Conservation (phyloP, 2,888 invertebrate genomes). For the Rotaria macrura region DNA sequence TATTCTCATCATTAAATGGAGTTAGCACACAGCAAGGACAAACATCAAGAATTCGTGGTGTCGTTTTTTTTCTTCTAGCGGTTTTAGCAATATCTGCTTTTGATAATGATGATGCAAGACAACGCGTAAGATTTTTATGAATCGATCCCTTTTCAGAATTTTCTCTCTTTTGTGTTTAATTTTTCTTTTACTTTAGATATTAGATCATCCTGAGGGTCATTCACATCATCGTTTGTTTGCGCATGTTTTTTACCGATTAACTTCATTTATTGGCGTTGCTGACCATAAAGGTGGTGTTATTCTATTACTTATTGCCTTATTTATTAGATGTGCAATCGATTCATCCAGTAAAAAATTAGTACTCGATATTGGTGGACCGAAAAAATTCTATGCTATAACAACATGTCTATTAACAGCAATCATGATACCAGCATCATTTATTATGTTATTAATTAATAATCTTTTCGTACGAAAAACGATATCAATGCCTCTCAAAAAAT, state of each 20-base stretch:
- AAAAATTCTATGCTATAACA: constrained; percentile 23
- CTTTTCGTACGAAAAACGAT: neutral
- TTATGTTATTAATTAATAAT: constrained; percentile 23
- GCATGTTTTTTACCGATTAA: constrained; percentile 23
- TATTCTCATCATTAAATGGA: constrained; percentile 14
- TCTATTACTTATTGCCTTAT: constrained; percentile 23
- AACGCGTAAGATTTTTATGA: neutral
- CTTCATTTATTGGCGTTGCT: constrained; percentile 25
- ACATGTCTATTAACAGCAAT: constrained; percentile 19
- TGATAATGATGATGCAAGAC: constrained; percentile 28
- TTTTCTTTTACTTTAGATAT: neutral
- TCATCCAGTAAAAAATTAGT: constrained; percentile 17
- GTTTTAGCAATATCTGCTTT: constrained; percentile 26
- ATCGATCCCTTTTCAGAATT: neutral
- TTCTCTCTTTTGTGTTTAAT: neutral
- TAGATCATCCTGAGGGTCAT: constrained; percentile 27
- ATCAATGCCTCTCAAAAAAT: neutral
- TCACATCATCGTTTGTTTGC: constrained; percentile 20
- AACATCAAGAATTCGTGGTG: constrained; percentile 17
- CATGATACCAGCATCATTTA: constrained; percentile 14
- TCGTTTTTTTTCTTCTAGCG: constrained; percentile 15
- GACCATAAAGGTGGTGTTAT: constrained; percentile 31
- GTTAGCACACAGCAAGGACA: neutral
- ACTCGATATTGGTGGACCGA: constrained; percentile 25
- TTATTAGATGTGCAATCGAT: constrained; percentile 14